Base-by-base conservation (phyloP, 2,113 vertebrate genomes). In the Riparia riparia region DNA sequence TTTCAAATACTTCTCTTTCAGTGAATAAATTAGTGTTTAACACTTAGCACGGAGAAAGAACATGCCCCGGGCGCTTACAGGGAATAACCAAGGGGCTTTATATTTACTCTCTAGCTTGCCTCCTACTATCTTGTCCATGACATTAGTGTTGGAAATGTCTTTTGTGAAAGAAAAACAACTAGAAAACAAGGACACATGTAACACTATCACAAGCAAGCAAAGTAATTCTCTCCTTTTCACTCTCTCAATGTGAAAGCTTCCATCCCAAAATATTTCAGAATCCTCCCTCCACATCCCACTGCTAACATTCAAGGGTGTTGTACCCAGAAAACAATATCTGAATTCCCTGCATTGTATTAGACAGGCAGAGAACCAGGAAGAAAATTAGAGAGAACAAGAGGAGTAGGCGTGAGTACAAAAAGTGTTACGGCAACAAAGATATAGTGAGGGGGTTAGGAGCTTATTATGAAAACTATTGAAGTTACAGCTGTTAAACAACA, bases 271-370 rank as follows among this genome's bases (percentile, higher is more conserved):
- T 85, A 82, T 69, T 89, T 96, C 84, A 87, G 69, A 57, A 89
- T 91, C 57, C 57, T 87, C 11, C 58, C 63, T 32, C 50, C 56
- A 68, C 78, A 94, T 89, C 91, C 84, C 68, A 57, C 81, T 85
- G 78, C 60, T 88, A 92, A 56, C 32, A 78, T 66, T 85, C 64
- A 77, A 93, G 77, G 58, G 4, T 73, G 77, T 72, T 0, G 0
- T 85, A 91, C n/a, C 49, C 89, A 95, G 54, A 73, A 96, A 89
- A 82, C 24, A 51, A 77, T 47, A 91, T 85, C 57, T 41, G 54
- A 96, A 57, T 61, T 93, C 50, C 42, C 66, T 69, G 54, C 32
- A 45, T 86, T 51, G 17, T 26, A 58, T 10, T 12, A 85, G 78
- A 69, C 37, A 61, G 60, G 78, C 64, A 86, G 60, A 88, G 72